Base-by-base conservation (phyloP, 2,888 invertebrate genomes). In the Troides oblongomaculatus region DNA sequence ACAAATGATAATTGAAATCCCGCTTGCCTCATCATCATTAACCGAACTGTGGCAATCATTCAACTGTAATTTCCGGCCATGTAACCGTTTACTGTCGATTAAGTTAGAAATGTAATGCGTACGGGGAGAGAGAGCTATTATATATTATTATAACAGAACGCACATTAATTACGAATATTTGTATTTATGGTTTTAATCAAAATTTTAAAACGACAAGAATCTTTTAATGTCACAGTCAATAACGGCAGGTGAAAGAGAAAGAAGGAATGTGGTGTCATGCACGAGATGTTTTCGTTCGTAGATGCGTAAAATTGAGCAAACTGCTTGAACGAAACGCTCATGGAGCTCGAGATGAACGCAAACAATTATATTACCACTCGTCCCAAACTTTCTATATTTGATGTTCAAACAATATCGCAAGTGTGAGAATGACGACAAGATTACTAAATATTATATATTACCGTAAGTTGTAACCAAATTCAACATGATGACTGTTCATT, bases 51-150 rank as follows among this genome's bases (percentile, higher is more conserved):
- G 80, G 76, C 78, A 78, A 79, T 82, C 81, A 81, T 84, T 83
- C 81, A 77, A 79, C 81, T 79, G 79, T 81, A 87, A 88, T 88
- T 84, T 88, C 86, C 87, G 84, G 83, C 81, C 79, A 81, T 82
- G 83, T 79, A 82, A 82, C 80, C 77, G 82, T 84, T 83, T 82
- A 76, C 77, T 78, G 80, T 78, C 78, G 76, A 78, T 81, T 82
- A 79, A 77, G 78, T 77, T 76, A 81, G 75, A 71, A 74, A 73
- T 75, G 62, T 74, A 78, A 78, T 74, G 71, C 63, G 43, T 61
- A 36, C 43, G 36, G 21, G 36, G 62, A 46, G 57, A 58, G 12
- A 56, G 62, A 39, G 62, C 57, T 64, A 62, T 59, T 68, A 63
- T 43, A 53, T 21, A 12, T 53, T 39, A 58, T 63, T 68, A 63